Base-by-base conservation (phyloP, 2,888 invertebrate species). In the Cyaniris semiargus region DNA sequence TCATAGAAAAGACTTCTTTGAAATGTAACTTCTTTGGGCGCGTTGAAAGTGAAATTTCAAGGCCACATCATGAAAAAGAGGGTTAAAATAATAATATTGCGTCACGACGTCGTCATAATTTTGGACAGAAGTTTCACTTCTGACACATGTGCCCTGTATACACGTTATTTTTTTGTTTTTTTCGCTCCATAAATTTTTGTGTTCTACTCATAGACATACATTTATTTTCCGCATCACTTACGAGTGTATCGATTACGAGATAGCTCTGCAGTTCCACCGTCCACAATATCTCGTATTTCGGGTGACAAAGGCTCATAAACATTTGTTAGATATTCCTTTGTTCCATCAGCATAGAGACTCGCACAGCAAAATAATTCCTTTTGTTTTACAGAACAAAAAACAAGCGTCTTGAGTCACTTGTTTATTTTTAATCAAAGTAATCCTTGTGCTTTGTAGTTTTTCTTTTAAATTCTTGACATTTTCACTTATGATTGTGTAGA, bases 241-340 rank as follows among this genome's bases (percentile, higher is more conserved):
- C 60, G 23, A 23, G 34, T 31, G 34, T 34, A 70, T 70, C 34
- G 70, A 70, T 34, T 70, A n/a, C 34, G 34, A 31, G 56, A 70
- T 27, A 78, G 44, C 72, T 44, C 44, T 72, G 44, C 72, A 72
- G 74, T 78, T 78, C 74, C 77, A 75, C 78, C 77, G 78, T 79
- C 66, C 76, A 80, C 76, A 80, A 78, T 78, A 77, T 77, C 34
- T 76, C 78, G 79, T 78, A 80, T 79, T 80, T 80, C 80, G 79
- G 77, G 80, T 79, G 80, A 80, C 80, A 80, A 80, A 78, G 81
- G 80, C 78, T 80, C 79, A 81, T 82, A 80, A 82, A 80, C 80
- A 80, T 80, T 83, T 81, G 81, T 82, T 83, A 81, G 79, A 77
- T 76, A 79, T 82, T 80, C 81, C 80, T 83, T 82, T 82, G 82